Percentiles rank a stretch among this genome's conserved stretches.
phyloP scores from a whole-genome alignment of 1,140 invertebrate species.

The Bursaphelenchus mucronatus region DNA sequence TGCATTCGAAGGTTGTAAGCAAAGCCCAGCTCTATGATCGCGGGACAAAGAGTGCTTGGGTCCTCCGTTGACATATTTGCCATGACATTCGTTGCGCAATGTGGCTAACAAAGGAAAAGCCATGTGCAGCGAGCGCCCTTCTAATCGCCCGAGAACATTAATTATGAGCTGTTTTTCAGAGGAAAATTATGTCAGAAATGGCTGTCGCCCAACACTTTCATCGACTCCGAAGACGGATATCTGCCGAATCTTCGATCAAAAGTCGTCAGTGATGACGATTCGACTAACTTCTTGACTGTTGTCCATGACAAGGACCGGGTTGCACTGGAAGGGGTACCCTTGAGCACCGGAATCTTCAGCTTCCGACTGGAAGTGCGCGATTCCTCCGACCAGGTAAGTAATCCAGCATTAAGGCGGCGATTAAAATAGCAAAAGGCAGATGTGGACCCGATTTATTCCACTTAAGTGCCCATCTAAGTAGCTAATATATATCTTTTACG shows the following conservation, averaged over 20 bases:
- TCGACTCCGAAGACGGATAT: not conserved
- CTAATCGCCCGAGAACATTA: slow-evolving; percentile 1
- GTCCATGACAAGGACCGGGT: not conserved
- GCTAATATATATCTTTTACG: not conserved
- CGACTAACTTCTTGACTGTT: slow-evolving; percentile 12
- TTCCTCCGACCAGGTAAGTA: not conserved
- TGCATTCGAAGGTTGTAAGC: too few relatives aligned
- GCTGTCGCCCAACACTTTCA: slow-evolving; percentile 15
- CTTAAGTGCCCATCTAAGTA: not conserved
- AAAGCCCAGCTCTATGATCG: too few relatives aligned
- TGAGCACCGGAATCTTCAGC: slow-evolving; percentile 10
- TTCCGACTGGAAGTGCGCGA: slow-evolving; percentile 20
- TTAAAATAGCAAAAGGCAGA: not conserved
- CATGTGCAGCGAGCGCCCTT: not conserved
- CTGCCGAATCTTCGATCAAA: slow-evolving; percentile 1
- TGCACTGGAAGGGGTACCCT: slow-evolving; percentile 7
- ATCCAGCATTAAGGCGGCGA: slow-evolving; percentile 5
- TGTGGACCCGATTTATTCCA: slow-evolving; percentile 15
- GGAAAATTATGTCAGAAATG: slow-evolving; percentile 19
- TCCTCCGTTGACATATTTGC: too few relatives aligned
- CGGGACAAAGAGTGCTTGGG: too few relatives aligned
- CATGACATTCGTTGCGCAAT: too few relatives aligned
- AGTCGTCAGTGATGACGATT: slow-evolving; percentile 10
- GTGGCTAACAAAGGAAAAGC: too few relatives aligned
- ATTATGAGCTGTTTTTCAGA: slow-evolving; percentile 12